Base-by-base conservation (phyloP, 2,888 invertebrate species). In the Pandemis corylana region DNA sequence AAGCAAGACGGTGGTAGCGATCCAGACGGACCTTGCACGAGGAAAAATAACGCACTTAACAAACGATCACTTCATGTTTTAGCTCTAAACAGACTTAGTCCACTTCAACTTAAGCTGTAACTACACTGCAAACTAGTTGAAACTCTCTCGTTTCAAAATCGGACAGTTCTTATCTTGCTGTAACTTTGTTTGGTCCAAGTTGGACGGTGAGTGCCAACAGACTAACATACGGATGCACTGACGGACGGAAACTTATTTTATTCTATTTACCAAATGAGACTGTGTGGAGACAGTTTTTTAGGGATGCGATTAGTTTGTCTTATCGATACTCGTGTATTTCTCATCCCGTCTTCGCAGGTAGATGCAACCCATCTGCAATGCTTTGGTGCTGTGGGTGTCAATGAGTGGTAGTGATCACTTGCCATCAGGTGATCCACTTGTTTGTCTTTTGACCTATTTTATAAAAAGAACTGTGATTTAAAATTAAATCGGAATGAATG, bases 231-330 rank as follows among this genome's bases (percentile, higher is more conserved):
- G 28, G 28, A 64, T 46, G 28, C 42, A 49, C 49, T 71, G 66
- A 61, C 72, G 28, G 9, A 49, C 13, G 10, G 61, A 69, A 69
- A 69, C 46, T 69, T 69, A 49, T 62, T 61, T 69, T 69, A 69
- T 69, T 69, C 61, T 69, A 69, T 62, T 69, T 69, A 46, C 28
- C 61, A n/a, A 65, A 65, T 20, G 65, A 65, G 65, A 49, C 46
- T 51, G 36, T 36, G 44, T 15, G 61, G 68, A 69, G 61, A 62
- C 61, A 62, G 49, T 49, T 62, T 12, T n/a, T 28, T 61, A 69
- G 68, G 36, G 61, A 62, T 28, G 68, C 51, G 51, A 51, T 10
- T 56, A 7, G 9, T 20, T 0, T 13, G 44, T 28, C 12, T 42
- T 59, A 53, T 53, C 53, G 53, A 68, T 68, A 13, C 12, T 20